Percentiles rank a stretch among this genome's conserved stretches.
Conservation (phyloP, 2,113 vertebrate species). For the Corythoichthys haematopterus region DNA sequence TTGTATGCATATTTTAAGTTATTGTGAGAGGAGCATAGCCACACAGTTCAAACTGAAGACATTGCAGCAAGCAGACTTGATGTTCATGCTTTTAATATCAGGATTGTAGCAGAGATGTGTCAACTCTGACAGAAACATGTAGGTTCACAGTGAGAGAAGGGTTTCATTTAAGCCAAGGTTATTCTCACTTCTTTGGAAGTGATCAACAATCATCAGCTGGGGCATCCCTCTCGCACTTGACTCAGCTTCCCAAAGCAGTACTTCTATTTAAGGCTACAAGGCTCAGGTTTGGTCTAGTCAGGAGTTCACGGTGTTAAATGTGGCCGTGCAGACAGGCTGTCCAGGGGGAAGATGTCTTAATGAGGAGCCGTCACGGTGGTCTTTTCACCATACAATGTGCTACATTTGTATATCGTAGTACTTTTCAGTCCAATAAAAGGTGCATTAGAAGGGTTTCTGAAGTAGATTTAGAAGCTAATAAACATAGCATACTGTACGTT, state of each 20-base stretch:
- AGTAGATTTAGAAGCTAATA: neutral
- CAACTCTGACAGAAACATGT: slow-evolving; percentile 35
- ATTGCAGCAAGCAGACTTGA: neutral
- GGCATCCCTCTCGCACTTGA: slow-evolving; percentile 16
- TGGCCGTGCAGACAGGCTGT: slow-evolving; percentile 13
- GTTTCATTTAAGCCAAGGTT: slow-evolving; percentile 15
- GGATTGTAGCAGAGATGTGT: slow-evolving; percentile 32
- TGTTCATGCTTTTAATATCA: neutral
- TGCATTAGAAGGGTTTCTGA: neutral
- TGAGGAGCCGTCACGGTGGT: slow-evolving; percentile 3
- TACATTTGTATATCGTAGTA: neutral
- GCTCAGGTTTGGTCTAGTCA: slow-evolving; percentile 17
- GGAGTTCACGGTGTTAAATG: slow-evolving; percentile 13
- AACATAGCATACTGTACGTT: neutral
- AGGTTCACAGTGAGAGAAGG: slow-evolving; percentile 22
- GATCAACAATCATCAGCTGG: slow-evolving; percentile 33
- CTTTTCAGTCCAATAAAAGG: neutral
- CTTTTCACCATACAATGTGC: neutral
- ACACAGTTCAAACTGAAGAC: slow-evolving; percentile 9
- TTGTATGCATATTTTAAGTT: neutral
- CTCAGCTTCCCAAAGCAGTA: slow-evolving; percentile 13
- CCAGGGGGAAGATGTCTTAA: slow-evolving; percentile 11
- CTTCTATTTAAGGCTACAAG: slow-evolving; percentile 31
- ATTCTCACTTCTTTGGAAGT: slow-evolving; percentile 29
- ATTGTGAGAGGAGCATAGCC: neutral